These are phyloP conservation scores for Nylanderia fulva DNA, from an alignment of 1,140 invertebrate genomes.

Conservation along the genomic window DNA sequence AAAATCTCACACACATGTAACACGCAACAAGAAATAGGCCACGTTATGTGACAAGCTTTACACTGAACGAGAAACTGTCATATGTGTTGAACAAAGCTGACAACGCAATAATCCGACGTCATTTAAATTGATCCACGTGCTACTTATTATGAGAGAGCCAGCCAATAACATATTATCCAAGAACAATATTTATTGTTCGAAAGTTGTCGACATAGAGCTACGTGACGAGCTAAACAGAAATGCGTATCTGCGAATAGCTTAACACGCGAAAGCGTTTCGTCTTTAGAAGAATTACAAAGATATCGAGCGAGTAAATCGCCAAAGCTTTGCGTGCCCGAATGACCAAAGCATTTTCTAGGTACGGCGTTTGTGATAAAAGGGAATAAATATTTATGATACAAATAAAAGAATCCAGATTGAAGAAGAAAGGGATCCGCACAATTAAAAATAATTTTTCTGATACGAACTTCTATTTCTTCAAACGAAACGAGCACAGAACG, in stretches of 20 bases:
- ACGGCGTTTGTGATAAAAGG: neutral
- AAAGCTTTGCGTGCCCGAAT: neutral
- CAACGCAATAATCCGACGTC: conserved; percentile 57
- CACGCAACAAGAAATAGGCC: conserved; percentile 45
- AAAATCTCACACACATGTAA: conserved; percentile 10
- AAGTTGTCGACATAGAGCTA: conserved; percentile 27
- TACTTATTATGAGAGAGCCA: conserved; percentile 51
- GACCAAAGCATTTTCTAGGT: neutral
- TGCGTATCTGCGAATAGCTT: conserved; percentile 7
- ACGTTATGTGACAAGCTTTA: conserved; percentile 35
- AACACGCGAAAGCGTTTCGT: neutral
- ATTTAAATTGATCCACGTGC: conserved; percentile 56
- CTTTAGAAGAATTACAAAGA: conserved; percentile 30
- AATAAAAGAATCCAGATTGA: neutral
- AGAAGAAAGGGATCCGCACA: neutral
- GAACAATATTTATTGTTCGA: conserved; percentile 69
- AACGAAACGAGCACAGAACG: neutral
- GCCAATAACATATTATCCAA: conserved; percentile 42
- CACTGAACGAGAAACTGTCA: conserved; percentile 40
- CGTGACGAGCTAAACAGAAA: conserved; percentile 35
- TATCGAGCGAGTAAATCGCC: neutral
- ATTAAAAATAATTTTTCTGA: conserved; percentile 41
- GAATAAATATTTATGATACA: neutral
- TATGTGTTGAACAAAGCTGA: conserved; percentile 27
- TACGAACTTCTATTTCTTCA: neutral